Conservation (phyloP, 2,888 invertebrate species). For the Prostheceraeus crozeri region DNA sequence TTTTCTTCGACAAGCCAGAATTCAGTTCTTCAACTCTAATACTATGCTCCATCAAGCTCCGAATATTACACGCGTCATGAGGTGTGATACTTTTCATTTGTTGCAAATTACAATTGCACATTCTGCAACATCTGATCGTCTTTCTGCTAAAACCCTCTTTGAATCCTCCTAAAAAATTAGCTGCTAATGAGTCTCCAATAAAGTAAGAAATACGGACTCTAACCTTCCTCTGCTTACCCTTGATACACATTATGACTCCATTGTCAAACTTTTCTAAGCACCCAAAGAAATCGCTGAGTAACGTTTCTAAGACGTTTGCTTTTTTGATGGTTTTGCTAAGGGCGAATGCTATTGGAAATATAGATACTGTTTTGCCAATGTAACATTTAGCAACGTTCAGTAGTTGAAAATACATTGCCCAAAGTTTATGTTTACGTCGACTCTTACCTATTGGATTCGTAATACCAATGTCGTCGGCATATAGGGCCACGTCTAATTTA, state of each 20-base stretch:
- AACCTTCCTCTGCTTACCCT: no score
- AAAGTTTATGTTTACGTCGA: neutral
- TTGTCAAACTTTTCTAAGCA: no score
- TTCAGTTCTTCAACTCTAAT: neutral
- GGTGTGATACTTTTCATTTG: neutral
- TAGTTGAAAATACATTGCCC: constrained; percentile 13
- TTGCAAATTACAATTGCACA: neutral
- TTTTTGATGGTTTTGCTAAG: neutral
- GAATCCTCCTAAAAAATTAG: neutral
- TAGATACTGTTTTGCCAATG: neutral
- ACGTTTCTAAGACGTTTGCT: no score
- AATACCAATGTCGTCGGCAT: constrained; percentile 1
- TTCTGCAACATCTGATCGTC: neutral
- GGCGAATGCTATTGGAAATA: constrained; percentile 1
- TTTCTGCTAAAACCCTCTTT: constrained; percentile 7
- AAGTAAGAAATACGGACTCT: no score
- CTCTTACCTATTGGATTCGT: constrained; percentile 13
- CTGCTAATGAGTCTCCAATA: no score
- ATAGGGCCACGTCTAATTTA: neutral
- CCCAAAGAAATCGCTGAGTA: no score
- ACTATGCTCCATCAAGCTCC: neutral
- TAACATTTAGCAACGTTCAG: neutral
- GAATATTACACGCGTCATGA: neutral
- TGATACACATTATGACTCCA: no score
- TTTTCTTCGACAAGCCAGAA: neutral